A percentile compares a stretch with the other conserved stretches of the same genome.
These are phyloP conservation scores for Grapholita molesta DNA, from an alignment of 1,140 invertebrate species.

Conservation along the genomic window DNA sequence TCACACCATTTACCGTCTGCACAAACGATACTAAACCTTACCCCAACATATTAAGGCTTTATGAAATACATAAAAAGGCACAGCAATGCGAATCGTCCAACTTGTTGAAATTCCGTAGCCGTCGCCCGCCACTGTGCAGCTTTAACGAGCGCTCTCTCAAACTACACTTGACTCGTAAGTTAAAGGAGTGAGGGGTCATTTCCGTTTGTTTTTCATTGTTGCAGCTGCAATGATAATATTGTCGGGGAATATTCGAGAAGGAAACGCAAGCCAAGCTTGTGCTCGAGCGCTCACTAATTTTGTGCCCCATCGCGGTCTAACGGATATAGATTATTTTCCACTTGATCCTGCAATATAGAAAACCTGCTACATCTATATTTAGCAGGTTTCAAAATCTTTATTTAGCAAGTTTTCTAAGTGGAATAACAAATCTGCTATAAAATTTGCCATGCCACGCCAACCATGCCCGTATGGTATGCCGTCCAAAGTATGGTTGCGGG, in stretches of 20 bases:
- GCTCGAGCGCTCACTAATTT: conserved; percentile 44
- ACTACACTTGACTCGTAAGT: conserved; percentile 31
- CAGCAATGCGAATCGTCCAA: conserved; percentile 52
- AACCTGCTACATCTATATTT: background rate
- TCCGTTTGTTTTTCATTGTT: conserved; percentile 49
- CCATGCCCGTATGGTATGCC: no score
- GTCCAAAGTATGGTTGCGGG: no score
- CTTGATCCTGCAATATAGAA: background rate
- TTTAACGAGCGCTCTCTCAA: conserved; percentile 31
- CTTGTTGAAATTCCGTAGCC: conserved; percentile 71
- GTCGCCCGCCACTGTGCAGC: conserved; percentile 46
- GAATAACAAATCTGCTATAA: no score
- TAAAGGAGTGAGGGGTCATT: conserved; percentile 39
- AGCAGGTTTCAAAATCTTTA: no score
- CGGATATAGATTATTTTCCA: background rate
- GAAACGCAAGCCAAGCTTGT: conserved; percentile 42
- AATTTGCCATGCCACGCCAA: no score
- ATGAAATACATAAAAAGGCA: conserved; percentile 16
- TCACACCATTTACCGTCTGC: background rate
- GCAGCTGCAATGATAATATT: background rate
- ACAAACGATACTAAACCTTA: conserved; percentile 23
- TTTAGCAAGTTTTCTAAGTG: no score
- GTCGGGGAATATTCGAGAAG: conserved; percentile 26
- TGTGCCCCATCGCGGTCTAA: conserved; percentile 32
- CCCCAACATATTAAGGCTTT: conserved; percentile 19